Percentiles rank a stretch among this genome's conserved stretches.
Conservation (phyloP, 2,888 invertebrate genomes). For the Drosophila anomelani region DNA sequence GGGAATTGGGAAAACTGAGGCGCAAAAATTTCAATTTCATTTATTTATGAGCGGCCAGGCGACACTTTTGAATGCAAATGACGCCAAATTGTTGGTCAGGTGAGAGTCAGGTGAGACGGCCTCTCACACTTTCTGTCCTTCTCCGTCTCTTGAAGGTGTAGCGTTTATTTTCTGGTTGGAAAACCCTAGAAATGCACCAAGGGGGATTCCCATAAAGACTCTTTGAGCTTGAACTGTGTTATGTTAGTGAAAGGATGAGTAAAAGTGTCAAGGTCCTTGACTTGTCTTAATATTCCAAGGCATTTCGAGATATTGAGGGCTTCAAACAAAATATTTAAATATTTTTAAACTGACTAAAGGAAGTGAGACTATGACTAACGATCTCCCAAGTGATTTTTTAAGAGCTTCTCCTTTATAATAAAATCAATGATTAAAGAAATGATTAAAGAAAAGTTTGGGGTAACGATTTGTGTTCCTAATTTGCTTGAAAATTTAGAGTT, state of each 20-base stretch:
- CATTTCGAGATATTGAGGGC: not conserved
- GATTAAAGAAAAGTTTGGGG: not conserved
- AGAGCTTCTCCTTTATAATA: not conserved
- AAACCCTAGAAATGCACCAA: conserved; percentile 7
- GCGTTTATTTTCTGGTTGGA: not conserved
- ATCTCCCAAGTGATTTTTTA: too few relatives aligned
- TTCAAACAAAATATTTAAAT: not conserved
- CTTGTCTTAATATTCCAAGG: not conserved
- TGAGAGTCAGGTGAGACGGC: conserved; percentile 13
- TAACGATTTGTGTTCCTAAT: not conserved
- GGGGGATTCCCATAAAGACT: conserved; percentile 1
- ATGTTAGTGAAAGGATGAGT: not conserved
- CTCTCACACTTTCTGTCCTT: not conserved
- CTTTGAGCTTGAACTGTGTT: not conserved
- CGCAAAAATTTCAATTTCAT: conserved; percentile 72
- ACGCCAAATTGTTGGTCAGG: conserved; percentile 54
- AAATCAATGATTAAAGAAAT: too few relatives aligned
- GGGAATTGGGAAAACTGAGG: conserved; percentile 55
- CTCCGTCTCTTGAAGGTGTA: conserved; percentile 1
- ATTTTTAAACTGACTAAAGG: not conserved
- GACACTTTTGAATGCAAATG: conserved; percentile 70
- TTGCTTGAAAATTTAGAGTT: accelerated
- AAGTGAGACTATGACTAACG: not conserved
- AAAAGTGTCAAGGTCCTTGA: not conserved
- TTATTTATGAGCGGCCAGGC: conserved; percentile 67